Base-by-base conservation (phyloP, 2,113 vertebrate species). In the Sebastes schlegelii region DNA sequence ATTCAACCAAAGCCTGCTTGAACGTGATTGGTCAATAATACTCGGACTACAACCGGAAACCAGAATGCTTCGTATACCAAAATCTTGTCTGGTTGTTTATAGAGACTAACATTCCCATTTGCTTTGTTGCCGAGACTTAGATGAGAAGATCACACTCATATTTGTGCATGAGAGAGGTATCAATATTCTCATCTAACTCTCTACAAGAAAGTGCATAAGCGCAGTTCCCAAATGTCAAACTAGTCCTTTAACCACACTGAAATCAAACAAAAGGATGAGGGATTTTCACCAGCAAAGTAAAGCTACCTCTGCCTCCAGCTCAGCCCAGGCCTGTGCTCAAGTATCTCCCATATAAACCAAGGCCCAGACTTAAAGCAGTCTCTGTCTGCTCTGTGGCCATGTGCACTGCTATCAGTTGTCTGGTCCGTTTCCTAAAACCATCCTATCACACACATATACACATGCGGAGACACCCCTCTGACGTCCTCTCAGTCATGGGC, bases 361-460 rank as follows among this genome's bases (percentile, higher is more conserved):
- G n/a, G 45, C n/a, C 65, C 70, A 40, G 17, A 55, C 45, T 48
- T n/a, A 51, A 82, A 79, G 75, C 21, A 49, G 54, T n/a, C 11
- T 60, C 48, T 86, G 80, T 90, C 74, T 70, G 54, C 58, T 49
- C 62, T 76, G n/a, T 58, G 62, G 54, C 52, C 68, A 58, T n/a
- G 14, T 65, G 43, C 26, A 34, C 42, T 13, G 7, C 63, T 89
- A 77, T 89, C 84, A 80, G 77, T n/a, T 61, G 77, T 83, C 85
- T 88, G 81, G 42, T 77, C 52, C 8, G 9, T 61, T 85, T 85
- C 86, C 84, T 77, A 19, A 26, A 45, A 74, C 21, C 76, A 68
- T 55, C 60, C 55, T 45, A 21, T 62, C 76, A 48, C 65, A 73
- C 76, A 64, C 49, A 46, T 62, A 43, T 48, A 57, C 46, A 64